Percentiles rank a stretch among this genome's conserved stretches.
Evolutionary conservation across 2,797 vertebrate species (phyloP).

Genomic region (Chrysocyon brachyurus): DNA sequence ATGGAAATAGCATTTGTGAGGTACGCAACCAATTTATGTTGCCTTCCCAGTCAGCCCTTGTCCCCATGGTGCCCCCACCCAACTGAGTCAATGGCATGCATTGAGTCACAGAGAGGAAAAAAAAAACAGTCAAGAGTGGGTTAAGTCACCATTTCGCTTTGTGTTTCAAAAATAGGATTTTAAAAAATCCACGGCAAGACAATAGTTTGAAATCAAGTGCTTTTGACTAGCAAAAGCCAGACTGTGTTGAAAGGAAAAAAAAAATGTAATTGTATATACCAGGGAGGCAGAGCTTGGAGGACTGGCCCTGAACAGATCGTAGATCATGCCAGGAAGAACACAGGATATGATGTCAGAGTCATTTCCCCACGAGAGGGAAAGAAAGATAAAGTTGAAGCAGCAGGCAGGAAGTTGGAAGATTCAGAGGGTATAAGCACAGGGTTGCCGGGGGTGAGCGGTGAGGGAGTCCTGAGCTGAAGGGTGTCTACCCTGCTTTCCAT

Average conservation of each 20-base stretch:
- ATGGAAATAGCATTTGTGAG: constrained; percentile 45
- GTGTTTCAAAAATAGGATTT: constrained; percentile 57
- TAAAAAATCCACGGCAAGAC: constrained; percentile 31
- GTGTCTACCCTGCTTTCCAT: background rate
- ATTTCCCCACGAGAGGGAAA: background rate
- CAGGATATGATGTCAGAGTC: constrained; percentile 42
- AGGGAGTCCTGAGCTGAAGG: background rate
- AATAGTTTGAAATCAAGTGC: constrained; percentile 57
- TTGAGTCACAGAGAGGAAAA: constrained; percentile 32
- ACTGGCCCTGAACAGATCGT: background rate
- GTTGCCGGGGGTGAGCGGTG: background rate
- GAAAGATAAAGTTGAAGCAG: constrained; percentile 26
- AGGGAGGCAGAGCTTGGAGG: background rate
- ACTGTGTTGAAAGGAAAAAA: constrained; percentile 38
- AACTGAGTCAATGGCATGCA: background rate
- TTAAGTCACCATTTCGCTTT: constrained; percentile 42
- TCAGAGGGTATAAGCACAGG: background rate
- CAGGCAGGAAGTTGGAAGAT: constrained; percentile 41
- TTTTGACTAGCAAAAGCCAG: constrained; percentile 56
- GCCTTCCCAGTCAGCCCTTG: constrained; percentile 38
- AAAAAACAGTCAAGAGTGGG: background rate
- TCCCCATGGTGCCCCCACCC: background rate
- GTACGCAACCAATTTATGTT: constrained; percentile 1
- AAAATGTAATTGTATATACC: background rate
- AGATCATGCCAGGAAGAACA: background rate